These are phyloP conservation scores for Dione juno DNA, from an alignment of 2,888 invertebrate genomes.

Conservation along the genomic window DNA sequence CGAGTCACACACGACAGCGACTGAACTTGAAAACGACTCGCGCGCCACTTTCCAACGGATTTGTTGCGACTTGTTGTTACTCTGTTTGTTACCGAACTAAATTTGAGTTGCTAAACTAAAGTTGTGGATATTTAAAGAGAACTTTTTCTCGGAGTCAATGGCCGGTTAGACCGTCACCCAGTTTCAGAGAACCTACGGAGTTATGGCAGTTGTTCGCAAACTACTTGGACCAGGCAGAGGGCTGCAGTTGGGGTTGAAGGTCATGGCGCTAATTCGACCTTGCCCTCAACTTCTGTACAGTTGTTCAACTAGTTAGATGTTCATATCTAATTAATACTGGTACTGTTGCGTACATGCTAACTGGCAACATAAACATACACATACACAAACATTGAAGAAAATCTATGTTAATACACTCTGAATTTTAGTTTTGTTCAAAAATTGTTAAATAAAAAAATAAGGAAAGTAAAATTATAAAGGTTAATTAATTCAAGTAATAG, in stretches of 20 bases:
- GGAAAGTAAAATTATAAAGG: no score
- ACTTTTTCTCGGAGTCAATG: slow-evolving; percentile 84
- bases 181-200: slow-evolving; percentile 81
- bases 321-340: slow-evolving; percentile 55
- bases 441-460: background rate
- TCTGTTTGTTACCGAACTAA: slow-evolving; percentile 81
- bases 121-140: slow-evolving; percentile 83
- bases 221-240: slow-evolving; percentile 79
- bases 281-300: slow-evolving; percentile 71
- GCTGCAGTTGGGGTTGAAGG: slow-evolving; percentile 71
- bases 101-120: slow-evolving; percentile 83
- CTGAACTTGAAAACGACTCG: slow-evolving; percentile 82
- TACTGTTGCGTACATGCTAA: slow-evolving; percentile 27
- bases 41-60: slow-evolving; percentile 79
- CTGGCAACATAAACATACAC: background rate
- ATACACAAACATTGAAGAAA: no score
- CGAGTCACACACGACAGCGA: slow-evolving; percentile 42
- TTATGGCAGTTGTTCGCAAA: slow-evolving; percentile 83
- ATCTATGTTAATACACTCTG: no score
- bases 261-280: slow-evolving; percentile 82
- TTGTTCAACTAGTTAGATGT: slow-evolving; percentile 51
- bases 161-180: slow-evolving; percentile 82
- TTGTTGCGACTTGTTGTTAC: slow-evolving; percentile 82
- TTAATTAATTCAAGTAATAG: no score
- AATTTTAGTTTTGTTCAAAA: no score